A percentile compares a stretch with the other conserved stretches of the same genome.
These are phyloP conservation scores for Ptilodon capucinus DNA, from an alignment of 2,888 invertebrate genomes.

Conservation along the genomic window DNA sequence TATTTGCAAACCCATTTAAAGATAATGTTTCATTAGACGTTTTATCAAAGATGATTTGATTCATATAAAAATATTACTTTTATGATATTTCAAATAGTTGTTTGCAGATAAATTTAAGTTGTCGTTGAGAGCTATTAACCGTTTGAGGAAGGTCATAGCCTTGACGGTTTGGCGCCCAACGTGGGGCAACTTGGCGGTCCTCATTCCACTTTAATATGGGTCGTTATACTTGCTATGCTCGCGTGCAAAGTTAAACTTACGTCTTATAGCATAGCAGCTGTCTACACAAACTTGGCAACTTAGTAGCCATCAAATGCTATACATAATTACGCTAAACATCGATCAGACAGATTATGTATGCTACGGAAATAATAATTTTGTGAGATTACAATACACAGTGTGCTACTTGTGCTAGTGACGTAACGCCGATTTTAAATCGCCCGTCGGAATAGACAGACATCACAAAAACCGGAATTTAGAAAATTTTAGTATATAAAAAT, in stretches of 20 bases:
- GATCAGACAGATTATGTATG: not conserved
- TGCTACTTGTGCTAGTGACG: too few species aligned
- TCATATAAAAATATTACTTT: too few species aligned
- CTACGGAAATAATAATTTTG: not conserved
- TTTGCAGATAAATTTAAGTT: not conserved
- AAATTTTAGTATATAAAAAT: conserved; percentile 16
- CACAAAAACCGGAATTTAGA: conserved; percentile 7
- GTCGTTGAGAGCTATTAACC: not conserved
- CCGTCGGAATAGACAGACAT: conserved; percentile 9
- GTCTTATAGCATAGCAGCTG: conserved; percentile 42
- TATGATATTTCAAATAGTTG: not conserved
- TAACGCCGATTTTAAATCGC: conserved; percentile 1
- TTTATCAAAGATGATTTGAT: not conserved
- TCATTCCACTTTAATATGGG: conserved; percentile 28
- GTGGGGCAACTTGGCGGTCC: conserved; percentile 33
- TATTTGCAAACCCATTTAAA: not conserved
- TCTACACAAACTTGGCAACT: conserved; percentile 37
- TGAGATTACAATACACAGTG: not conserved
- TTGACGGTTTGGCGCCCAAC: conserved; percentile 56
- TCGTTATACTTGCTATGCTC: conserved; percentile 37
- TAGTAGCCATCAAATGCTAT: conserved; percentile 13
- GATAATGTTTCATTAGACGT: not conserved
- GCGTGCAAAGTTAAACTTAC: conserved; percentile 43
- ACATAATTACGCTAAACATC: conserved; percentile 2
- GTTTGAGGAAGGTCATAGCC: conserved; percentile 51